Evolutionary conservation across 2,113 vertebrate species (phyloP).

Genomic region (Numida meleagris): DNA sequence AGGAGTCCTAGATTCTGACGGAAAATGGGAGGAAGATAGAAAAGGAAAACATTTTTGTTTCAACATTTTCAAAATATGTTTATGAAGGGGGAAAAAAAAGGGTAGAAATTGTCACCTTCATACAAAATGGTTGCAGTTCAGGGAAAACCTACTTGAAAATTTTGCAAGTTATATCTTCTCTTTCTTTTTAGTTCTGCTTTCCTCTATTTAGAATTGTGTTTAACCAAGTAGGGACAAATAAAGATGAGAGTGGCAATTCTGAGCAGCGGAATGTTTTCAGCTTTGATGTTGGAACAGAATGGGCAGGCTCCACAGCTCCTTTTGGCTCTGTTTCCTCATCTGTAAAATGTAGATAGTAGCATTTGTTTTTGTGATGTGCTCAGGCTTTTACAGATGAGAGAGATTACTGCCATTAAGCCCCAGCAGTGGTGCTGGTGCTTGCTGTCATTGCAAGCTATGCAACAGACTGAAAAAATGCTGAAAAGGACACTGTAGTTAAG

Average conservation of each 20-base stretch:
- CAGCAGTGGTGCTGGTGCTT: not conserved
- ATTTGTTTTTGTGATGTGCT: not conserved
- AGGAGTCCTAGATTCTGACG: not conserved
- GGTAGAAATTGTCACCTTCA: not conserved
- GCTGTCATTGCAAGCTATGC: not conserved
- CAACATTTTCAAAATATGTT: not conserved
- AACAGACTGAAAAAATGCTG: not conserved
- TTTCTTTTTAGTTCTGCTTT: not conserved
- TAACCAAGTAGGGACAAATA: not conserved
- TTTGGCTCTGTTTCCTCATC: constrained; percentile 16
- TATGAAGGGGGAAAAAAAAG: not conserved
- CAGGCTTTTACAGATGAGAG: not conserved
- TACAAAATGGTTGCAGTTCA: not conserved
- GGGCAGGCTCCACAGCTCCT: not conserved
- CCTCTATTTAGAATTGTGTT: not conserved
- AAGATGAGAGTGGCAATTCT: not conserved
- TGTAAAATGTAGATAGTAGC: not conserved
- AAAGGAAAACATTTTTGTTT: not conserved
- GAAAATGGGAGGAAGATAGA: not conserved
- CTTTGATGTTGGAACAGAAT: not conserved
- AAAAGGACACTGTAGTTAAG: not conserved
- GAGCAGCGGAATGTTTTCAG: not conserved
- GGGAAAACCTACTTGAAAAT: not conserved
- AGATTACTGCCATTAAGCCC: not conserved
- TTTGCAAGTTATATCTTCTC: not conserved